Percentiles rank a stretch among this genome's conserved stretches.
These are phyloP conservation scores for Pteropus rufus DNA, from an alignment of 2,797 vertebrate species.

Conservation along the genomic window DNA sequence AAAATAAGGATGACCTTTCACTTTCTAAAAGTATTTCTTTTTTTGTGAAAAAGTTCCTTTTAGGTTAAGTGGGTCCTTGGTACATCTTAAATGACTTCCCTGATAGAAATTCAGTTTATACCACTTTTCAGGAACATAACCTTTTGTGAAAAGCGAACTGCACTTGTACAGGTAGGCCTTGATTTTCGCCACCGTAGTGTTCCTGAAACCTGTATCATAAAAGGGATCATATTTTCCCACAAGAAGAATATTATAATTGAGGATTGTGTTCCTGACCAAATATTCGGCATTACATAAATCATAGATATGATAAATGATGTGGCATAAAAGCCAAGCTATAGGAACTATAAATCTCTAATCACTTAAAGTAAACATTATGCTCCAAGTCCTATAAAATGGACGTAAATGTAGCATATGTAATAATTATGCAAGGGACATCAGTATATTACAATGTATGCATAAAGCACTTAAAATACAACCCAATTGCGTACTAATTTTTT, in stretches of 20 bases:
- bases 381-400: neutral
- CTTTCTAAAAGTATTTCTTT: constrained; percentile 23
- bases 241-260: constrained; percentile 33
- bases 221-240: constrained; percentile 23
- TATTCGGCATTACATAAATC: constrained; percentile 10
- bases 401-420: neutral
- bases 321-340: constrained; percentile 37
- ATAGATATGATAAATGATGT: constrained; percentile 9
- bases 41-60: constrained; percentile 25
- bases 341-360: constrained; percentile 20
- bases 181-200: constrained; percentile 16
- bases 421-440: neutral
- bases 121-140: constrained; percentile 26
- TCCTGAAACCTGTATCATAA: neutral
- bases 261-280: neutral
- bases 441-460: neutral
- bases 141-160: constrained; percentile 27
- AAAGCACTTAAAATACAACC: constrained; percentile 7
- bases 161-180: neutral
- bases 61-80: neutral
- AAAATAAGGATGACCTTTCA: constrained; percentile 17
- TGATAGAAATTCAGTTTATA: constrained; percentile 16
- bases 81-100: constrained; percentile 18
- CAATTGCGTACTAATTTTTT: constrained; percentile 6
- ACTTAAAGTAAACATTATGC: constrained; percentile 43